A percentile compares a stretch with the other conserved stretches of the same genome.
These are phyloP conservation scores for Sitophilus oryzae DNA, from an alignment of 1,140 invertebrate species.

Conservation along the genomic window DNA sequence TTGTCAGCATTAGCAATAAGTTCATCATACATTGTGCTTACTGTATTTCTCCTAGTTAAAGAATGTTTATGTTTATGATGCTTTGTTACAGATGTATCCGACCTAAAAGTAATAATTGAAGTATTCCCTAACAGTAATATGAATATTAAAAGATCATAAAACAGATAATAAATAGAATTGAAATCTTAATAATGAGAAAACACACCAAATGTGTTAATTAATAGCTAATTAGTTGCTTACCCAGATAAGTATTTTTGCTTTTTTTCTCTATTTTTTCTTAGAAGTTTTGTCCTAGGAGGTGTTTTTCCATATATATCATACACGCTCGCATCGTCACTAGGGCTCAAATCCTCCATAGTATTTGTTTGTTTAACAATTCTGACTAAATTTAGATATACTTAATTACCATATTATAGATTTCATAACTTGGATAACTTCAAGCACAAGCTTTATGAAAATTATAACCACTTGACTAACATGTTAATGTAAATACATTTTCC, in stretches of 20 bases:
- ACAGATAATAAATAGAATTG: too few relatives aligned
- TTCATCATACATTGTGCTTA: conserved; percentile 50
- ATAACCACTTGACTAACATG: not conserved
- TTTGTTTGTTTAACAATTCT: too few relatives aligned
- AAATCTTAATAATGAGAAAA: too few relatives aligned
- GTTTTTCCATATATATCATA: conserved; percentile 50
- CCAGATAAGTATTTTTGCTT: conserved; percentile 40
- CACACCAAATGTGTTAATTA: too few relatives aligned
- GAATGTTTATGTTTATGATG: conserved; percentile 17
- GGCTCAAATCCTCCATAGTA: conserved; percentile 17
- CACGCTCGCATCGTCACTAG: conserved; percentile 28
- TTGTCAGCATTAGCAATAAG: conserved; percentile 49
- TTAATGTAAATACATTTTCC: not conserved
- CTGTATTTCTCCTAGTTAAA: conserved; percentile 43
- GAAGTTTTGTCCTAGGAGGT: conserved; percentile 49
- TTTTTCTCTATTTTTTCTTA: conserved; percentile 48
- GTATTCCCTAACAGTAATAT: too few relatives aligned
- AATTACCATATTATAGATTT: too few relatives aligned
- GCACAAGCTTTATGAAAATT: not conserved
- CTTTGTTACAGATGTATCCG: conserved; percentile 32
- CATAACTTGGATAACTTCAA: too few relatives aligned
- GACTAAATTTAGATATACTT: too few relatives aligned
- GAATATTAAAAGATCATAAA: too few relatives aligned
- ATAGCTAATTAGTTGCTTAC: too few relatives aligned
- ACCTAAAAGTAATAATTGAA: conserved; percentile 7